phyloP scores from a whole-genome alignment of 2,797 vertebrate species.

The Anomalospiza imberbis region DNA sequence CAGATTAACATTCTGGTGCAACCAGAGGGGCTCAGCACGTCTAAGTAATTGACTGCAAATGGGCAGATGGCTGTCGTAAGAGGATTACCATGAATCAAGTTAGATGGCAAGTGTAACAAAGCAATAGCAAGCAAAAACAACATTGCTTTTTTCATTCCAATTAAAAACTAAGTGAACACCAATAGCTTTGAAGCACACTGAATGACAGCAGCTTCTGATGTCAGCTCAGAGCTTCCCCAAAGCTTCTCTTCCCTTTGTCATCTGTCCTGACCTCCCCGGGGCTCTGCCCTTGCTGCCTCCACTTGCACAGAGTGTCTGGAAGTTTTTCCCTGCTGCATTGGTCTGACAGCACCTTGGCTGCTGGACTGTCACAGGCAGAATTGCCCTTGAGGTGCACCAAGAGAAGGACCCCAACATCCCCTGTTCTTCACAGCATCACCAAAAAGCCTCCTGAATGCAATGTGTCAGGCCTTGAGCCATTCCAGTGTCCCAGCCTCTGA shows the following conservation, averaged over 20 bases:
- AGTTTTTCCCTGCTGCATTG: fast-evolving
- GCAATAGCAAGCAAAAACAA: neutral
- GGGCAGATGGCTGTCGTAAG: slow-evolving; percentile 17
- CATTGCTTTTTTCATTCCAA: neutral
- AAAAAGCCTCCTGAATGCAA: fast-evolving
- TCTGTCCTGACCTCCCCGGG: neutral
- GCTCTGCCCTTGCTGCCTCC: neutral
- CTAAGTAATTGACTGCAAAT: neutral
- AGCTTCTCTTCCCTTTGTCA: neutral
- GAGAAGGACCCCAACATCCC: neutral
- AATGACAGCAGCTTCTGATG: neutral
- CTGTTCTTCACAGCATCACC: neutral
- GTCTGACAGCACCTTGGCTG: neutral
- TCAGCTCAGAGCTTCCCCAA: neutral
- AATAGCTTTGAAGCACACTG: neutral
- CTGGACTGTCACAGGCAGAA: neutral
- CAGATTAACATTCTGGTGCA: neutral
- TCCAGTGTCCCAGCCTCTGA: neutral
- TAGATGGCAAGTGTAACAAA: slow-evolving; percentile 20
- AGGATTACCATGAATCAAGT: slow-evolving; percentile 1
- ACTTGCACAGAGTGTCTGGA: neutral
- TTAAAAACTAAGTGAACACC: neutral
- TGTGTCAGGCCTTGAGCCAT: neutral
- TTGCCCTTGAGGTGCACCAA: neutral
- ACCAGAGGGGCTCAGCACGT: neutral